Percentiles rank a stretch among this genome's conserved stretches.
Evolutionary conservation across 2,888 invertebrate species (phyloP).

Genomic region (Ectemnius cavifrons): DNA sequence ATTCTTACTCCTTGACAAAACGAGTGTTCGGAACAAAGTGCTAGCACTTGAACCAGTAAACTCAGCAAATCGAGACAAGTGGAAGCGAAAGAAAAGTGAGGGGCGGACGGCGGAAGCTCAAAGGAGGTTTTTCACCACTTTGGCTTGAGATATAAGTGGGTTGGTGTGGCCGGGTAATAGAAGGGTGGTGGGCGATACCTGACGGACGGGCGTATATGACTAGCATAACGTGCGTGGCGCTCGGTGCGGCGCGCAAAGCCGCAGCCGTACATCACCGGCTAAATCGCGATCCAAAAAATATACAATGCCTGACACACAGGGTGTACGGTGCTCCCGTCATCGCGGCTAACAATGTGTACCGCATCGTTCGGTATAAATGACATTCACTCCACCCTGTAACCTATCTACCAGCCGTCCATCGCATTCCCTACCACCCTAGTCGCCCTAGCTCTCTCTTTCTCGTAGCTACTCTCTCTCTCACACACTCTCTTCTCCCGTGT

Average conservation of each 20-base stretch:
- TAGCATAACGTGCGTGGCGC: constrained; percentile 54
- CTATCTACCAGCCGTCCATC: constrained; percentile 26
- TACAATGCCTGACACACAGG: constrained; percentile 74
- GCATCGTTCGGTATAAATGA: constrained; percentile 68
- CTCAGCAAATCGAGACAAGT: too few relatives aligned
- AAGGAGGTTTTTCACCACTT: too few relatives aligned
- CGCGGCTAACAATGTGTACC: constrained; percentile 71
- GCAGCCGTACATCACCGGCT: constrained; percentile 74
- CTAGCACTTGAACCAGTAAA: too few relatives aligned
- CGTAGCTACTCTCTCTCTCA: background rate
- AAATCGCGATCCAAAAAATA: constrained; percentile 77
- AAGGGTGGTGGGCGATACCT: constrained; percentile 56
- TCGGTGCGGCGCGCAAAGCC: constrained; percentile 48
- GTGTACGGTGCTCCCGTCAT: constrained; percentile 64
- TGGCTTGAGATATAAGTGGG: constrained; percentile 30
- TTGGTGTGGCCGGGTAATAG: constrained; percentile 11
- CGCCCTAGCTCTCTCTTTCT: background rate
- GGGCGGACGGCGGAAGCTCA: too few relatives aligned
- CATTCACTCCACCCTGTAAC: constrained; percentile 66
- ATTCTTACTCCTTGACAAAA: too few relatives aligned
- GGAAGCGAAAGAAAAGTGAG: too few relatives aligned
- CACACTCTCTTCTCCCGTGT: background rate
- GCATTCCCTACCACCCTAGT: background rate
- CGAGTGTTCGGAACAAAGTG: too few relatives aligned
- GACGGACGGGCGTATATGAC: constrained; percentile 59